These are phyloP conservation scores for Spisula subtruncata DNA, from an alignment of 2,888 invertebrate species.

Conservation along the genomic window DNA sequence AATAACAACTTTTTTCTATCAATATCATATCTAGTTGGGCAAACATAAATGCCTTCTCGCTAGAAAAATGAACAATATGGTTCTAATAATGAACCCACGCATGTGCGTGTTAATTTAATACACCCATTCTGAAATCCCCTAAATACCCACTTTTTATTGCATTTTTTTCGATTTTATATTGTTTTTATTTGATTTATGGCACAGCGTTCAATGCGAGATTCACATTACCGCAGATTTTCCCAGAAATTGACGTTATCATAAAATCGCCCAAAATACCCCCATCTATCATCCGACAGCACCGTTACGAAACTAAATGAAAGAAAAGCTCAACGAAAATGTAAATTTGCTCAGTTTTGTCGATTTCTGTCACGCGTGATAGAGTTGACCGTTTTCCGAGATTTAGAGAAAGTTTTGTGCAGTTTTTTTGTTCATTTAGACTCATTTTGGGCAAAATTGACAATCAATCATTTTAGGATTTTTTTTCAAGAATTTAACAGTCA, in stretches of 20 bases:
- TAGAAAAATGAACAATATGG: neutral
- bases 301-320: conserved; percentile 1
- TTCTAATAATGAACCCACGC: neutral
- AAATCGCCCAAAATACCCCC: neutral
- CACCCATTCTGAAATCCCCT: neutral
- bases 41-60: too few species aligned
- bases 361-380: neutral
- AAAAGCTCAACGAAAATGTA: neutral
- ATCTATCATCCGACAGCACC: neutral
- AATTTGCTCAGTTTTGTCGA: neutral
- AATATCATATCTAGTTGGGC: too few species aligned
- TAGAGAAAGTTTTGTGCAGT: neutral
- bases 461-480: neutral
- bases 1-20: neutral
- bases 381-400: conserved; percentile 3
- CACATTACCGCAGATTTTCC: neutral
- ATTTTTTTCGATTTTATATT: neutral
- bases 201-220: neutral
- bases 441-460: neutral
- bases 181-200: neutral
- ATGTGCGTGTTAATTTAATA: neutral
- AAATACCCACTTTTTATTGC: neutral
- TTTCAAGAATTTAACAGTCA: neutral
- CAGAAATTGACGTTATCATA: conserved; percentile 8
- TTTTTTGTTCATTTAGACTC: neutral